Evolutionary conservation across 2,113 vertebrate species (phyloP).

Genomic region (Ifrita kowaldi): DNA sequence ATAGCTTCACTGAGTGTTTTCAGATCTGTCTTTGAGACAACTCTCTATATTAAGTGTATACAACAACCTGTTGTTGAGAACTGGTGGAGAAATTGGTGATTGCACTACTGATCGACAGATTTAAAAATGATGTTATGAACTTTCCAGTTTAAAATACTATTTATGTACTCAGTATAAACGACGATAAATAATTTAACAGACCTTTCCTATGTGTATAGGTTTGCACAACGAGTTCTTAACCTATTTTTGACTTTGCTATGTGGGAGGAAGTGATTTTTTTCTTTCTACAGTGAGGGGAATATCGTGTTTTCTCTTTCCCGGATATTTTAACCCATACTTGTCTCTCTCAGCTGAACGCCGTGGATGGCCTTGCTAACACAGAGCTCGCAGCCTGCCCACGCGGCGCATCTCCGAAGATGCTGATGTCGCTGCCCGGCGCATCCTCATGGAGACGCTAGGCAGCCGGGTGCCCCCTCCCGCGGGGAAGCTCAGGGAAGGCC

Average conservation of each 20-base stretch:
- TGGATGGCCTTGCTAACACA: neutral
- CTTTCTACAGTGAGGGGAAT: neutral
- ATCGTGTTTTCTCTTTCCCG: neutral
- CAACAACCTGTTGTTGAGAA: neutral
- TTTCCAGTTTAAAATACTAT: neutral
- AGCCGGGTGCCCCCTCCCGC: neutral
- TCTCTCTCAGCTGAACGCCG: neutral
- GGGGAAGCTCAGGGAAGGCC: neutral
- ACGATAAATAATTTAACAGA: neutral
- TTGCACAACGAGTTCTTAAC: neutral
- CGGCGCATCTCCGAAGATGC: neutral
- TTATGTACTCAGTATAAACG: neutral
- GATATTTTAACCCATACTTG: neutral
- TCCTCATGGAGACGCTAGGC: neutral
- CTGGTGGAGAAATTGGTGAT: neutral
- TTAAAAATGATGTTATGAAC: neutral
- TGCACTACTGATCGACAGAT: neutral
- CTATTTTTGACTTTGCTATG: neutral
- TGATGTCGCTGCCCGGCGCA: neutral
- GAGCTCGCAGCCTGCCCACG: fast-evolving
- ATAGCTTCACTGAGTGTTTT: neutral
- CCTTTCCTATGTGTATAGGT: neutral
- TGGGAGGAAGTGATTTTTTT: neutral
- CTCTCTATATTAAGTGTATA: neutral
- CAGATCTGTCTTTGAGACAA: neutral